Percentiles rank a stretch among this genome's conserved stretches.
These are phyloP conservation scores for Gadopsis marmoratus DNA, from an alignment of 2,797 vertebrate species.

Conservation along the genomic window DNA sequence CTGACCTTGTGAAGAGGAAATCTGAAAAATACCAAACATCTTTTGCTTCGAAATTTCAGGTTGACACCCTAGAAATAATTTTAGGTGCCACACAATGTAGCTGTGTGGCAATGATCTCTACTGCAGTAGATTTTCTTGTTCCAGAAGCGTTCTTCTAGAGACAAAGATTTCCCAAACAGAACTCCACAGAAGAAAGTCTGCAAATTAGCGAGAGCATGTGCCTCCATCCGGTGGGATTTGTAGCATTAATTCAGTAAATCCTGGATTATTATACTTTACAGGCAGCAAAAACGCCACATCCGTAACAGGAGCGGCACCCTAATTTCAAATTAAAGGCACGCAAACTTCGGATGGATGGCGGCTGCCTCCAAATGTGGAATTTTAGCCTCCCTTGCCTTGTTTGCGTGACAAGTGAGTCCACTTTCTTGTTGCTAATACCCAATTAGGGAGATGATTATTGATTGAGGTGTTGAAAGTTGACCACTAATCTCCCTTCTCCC, in stretches of 20 bases:
- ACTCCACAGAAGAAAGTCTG: constrained; percentile 18
- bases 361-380: constrained; percentile 40
- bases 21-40: constrained; percentile 23
- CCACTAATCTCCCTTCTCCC: constrained; percentile 82
- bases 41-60: constrained; percentile 24
- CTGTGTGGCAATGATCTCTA: not conserved
- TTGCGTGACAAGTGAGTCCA: constrained; percentile 76
- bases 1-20: constrained; percentile 33
- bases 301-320: constrained; percentile 37
- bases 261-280: constrained; percentile 58
- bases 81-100: not conserved
- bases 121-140: not conserved
- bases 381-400: constrained; percentile 68
- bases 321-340: constrained; percentile 59
- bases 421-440: constrained; percentile 83
- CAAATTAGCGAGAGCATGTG: constrained; percentile 46
- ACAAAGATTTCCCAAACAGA: constrained; percentile 1
- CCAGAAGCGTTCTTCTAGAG: not conserved
- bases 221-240: constrained; percentile 45
- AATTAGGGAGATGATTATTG: constrained; percentile 88
- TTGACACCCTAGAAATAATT: constrained; percentile 1
- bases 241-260: constrained; percentile 49
- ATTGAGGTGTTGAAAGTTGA: constrained; percentile 83
- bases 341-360: constrained; percentile 61
- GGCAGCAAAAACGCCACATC: constrained; percentile 29